Evolutionary conservation across 1,140 invertebrate genomes (phyloP).

Genomic region (Tetranychus cinnabarinus): DNA sequence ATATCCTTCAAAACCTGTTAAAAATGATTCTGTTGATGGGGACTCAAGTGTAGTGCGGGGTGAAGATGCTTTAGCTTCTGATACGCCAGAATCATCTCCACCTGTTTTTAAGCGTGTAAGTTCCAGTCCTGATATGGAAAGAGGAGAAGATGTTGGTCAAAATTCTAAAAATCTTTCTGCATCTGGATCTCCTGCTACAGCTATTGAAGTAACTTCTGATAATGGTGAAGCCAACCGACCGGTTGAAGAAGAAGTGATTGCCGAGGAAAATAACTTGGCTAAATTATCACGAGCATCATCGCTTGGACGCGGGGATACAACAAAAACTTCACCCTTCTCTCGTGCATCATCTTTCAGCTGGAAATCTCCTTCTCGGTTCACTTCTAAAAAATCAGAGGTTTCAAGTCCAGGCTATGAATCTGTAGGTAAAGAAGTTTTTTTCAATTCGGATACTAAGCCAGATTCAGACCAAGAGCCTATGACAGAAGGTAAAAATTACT

Average conservation of each 20-base stretch:
- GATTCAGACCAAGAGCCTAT: neutral
- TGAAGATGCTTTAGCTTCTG: neutral
- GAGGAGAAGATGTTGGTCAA: neutral
- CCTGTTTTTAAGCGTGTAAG: slow-evolving; percentile 47
- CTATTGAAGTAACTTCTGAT: no score
- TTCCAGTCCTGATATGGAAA: slow-evolving; percentile 60
- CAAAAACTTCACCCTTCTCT: neutral
- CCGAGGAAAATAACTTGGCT: neutral
- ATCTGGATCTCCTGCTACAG: no score
- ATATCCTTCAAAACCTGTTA: neutral
- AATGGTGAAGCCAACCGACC: no score
- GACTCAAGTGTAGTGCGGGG: neutral
- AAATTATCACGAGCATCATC: neutral
- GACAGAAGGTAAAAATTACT: neutral
- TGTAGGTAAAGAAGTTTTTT: neutral
- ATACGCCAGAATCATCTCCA: neutral
- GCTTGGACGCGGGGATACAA: neutral
- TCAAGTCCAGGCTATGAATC: neutral
- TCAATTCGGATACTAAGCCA: neutral
- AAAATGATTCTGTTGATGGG: neutral
- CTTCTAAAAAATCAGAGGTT: neutral
- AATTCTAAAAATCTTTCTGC: neutral
- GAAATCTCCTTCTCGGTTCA: neutral
- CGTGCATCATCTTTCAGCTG: neutral
- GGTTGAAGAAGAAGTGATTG: neutral